Conservation (phyloP, 2,797 vertebrate genomes). For the Molothrus ater region DNA sequence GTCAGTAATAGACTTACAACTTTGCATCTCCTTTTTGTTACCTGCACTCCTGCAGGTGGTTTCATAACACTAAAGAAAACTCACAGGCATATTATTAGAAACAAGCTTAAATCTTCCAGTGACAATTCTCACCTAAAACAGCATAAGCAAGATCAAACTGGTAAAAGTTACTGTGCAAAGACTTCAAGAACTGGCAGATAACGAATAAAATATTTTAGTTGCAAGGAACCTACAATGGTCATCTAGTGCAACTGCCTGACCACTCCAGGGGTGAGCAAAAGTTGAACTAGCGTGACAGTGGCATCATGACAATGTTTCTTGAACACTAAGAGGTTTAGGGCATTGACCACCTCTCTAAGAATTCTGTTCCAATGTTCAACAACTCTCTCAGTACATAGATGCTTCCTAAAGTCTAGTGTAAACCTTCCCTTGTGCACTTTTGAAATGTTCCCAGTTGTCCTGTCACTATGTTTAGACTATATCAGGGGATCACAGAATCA, state of each 20-base stretch:
- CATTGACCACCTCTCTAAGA: background rate
- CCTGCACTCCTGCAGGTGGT: background rate
- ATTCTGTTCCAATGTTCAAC: background rate
- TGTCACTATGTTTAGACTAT: background rate
- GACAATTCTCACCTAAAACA: background rate
- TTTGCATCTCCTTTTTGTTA: background rate
- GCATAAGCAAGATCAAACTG: background rate
- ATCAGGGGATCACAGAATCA: fast-evolving
- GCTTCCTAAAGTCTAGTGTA: too few relatives aligned
- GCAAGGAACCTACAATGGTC: background rate
- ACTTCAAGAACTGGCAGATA: background rate
- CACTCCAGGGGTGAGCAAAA: background rate
- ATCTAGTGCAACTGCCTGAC: background rate
- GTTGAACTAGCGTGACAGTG: fast-evolving
- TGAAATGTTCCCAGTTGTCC: background rate
- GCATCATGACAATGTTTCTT: background rate
- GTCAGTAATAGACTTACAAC: background rate
- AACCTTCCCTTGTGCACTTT: fast-evolving
- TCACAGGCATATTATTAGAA: background rate
- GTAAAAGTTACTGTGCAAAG: background rate
- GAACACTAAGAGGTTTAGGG: background rate
- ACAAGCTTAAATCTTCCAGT: background rate
- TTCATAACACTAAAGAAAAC: background rate
- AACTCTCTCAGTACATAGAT: background rate
- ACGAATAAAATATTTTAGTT: background rate